phyloP scores from a whole-genome alignment of 2,888 invertebrate genomes.

The Autographa pulchrina region DNA sequence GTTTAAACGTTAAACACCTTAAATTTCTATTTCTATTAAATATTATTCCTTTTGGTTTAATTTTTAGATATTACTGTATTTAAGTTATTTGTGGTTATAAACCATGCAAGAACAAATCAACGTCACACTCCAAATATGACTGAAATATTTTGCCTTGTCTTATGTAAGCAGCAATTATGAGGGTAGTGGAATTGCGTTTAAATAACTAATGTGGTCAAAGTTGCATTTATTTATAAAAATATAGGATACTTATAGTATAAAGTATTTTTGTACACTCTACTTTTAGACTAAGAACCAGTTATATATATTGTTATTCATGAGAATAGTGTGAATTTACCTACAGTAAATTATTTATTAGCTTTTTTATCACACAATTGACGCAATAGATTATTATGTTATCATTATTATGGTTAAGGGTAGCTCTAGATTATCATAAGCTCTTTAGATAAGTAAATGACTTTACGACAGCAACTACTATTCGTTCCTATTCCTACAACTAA shows the following conservation, averaged over 20 bases:
- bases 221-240: slow-evolving; percentile 2
- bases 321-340: no score
- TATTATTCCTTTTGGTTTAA: neutral
- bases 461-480: neutral
- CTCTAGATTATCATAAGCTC: neutral
- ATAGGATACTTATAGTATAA: neutral
- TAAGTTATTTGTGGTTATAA: slow-evolving; percentile 1
- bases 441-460: neutral
- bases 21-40: neutral
- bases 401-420: slow-evolving; percentile 3
- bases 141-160: slow-evolving; percentile 2
- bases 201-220: neutral
- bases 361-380: neutral
- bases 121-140: neutral
- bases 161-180: neutral
- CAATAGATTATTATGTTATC: slow-evolving; percentile 2
- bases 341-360: neutral
- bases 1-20: neutral
- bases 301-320: neutral
- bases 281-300: neutral
- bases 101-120: neutral
- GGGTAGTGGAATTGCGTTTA: neutral
- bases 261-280: neutral
- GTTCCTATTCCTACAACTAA: neutral
- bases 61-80: neutral